Evolutionary conservation across 2,888 invertebrate species (phyloP).

Genomic region (Hetaerina titia): DNA sequence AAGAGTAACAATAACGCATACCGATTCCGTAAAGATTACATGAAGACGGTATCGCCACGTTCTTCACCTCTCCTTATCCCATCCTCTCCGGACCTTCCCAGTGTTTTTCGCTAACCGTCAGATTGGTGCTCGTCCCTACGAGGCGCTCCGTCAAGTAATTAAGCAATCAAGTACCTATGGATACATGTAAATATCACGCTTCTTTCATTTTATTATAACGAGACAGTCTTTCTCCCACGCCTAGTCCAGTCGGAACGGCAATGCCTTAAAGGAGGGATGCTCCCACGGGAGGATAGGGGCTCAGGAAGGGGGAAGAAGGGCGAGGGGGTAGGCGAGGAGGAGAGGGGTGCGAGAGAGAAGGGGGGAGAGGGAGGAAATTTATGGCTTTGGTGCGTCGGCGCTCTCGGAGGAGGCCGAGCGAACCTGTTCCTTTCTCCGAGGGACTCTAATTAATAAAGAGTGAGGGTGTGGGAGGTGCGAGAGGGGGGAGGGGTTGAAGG

Average conservation of each 20-base stretch:
- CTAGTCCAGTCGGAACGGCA: not conserved
- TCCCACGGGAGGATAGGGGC: not conserved
- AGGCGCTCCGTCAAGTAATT: not conserved
- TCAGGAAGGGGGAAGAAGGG: not conserved
- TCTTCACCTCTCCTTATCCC: too few species aligned
- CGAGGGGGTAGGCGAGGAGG: not conserved
- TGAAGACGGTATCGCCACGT: too few species aligned
- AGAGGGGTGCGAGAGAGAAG: not conserved
- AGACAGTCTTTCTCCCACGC: not conserved
- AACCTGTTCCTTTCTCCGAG: conserved; percentile 20
- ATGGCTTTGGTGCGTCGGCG: not conserved
- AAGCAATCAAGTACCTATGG: not conserved
- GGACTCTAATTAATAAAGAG: conserved; percentile 59
- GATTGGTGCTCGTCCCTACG: not conserved
- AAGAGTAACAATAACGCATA: too few species aligned
- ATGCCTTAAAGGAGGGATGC: too few species aligned
- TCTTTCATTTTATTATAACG: not conserved
- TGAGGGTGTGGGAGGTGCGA: not conserved
- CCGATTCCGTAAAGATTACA: too few species aligned
- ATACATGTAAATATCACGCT: not conserved
- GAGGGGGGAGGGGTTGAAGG: not conserved
- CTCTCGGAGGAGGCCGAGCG: not conserved
- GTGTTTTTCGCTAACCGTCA: too few species aligned
- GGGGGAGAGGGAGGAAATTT: conserved; percentile 30
- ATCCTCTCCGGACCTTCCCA: too few species aligned